These are phyloP conservation scores for Tympanuchus pallidicinctus DNA, from an alignment of 2,113 vertebrate genomes.

Conservation along the genomic window DNA sequence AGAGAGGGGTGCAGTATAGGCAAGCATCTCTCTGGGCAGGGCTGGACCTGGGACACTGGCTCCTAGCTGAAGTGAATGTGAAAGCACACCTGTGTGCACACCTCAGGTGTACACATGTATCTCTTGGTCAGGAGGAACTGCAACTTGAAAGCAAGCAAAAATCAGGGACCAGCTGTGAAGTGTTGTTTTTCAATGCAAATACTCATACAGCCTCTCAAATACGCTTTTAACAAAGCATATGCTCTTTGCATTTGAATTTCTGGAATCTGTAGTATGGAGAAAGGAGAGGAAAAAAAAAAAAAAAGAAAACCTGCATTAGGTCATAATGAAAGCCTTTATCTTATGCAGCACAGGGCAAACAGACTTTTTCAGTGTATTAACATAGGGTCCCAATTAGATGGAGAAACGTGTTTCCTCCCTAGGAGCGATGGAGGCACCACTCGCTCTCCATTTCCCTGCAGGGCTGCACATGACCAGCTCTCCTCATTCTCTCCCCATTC, in stretches of 20 bases:
- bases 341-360: background rate
- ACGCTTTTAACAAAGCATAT: background rate
- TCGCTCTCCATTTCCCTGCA: background rate
- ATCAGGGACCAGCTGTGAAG: background rate
- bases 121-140: background rate
- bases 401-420: background rate
- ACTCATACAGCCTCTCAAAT: background rate
- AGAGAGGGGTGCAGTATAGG: background rate
- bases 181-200: background rate
- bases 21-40: background rate
- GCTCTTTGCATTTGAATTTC: background rate
- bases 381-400: background rate
- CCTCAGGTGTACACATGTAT: background rate
- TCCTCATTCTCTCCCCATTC: too few relatives aligned
- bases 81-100: rapidly evolving
- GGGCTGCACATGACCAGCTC: too few relatives aligned
- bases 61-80: background rate
- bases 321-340: background rate
- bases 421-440: too few relatives aligned
- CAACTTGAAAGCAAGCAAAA: background rate
- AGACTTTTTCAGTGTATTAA: background rate
- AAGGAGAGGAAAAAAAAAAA: background rate
- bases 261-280: background rate
- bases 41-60: background rate
- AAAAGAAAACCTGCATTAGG: background rate